Evolutionary conservation across 2,113 vertebrate species (phyloP).

Genomic region (Elephantulus edwardii): DNA sequence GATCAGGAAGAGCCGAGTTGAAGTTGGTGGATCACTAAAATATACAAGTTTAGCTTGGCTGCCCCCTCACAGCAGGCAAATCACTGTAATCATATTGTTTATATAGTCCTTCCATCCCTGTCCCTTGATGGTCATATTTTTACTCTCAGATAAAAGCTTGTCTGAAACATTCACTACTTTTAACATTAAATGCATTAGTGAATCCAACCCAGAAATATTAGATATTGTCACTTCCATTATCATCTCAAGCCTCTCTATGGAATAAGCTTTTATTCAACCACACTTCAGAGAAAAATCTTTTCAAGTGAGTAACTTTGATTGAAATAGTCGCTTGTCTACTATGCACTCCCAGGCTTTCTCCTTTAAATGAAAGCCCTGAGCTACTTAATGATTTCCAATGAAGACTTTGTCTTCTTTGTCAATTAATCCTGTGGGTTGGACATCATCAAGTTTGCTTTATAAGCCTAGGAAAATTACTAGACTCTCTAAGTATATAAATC

Average conservation of each 20-base stretch:
- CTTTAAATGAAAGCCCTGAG: constrained; percentile 46
- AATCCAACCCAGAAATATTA: constrained; percentile 27
- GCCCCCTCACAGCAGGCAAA: background rate
- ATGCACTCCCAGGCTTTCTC: constrained; percentile 2
- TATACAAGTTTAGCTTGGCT: background rate
- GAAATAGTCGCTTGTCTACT: constrained; percentile 34
- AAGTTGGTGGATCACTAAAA: background rate
- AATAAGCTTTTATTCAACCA: background rate
- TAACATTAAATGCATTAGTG: constrained; percentile 20
- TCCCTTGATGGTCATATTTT: background rate
- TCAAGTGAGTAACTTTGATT: background rate
- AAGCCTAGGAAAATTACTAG: constrained; percentile 51
- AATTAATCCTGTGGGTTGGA: constrained; percentile 52
- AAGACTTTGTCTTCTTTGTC: background rate
- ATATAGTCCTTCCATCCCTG: background rate
- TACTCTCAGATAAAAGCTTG: constrained; percentile 46
- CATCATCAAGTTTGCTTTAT: constrained; percentile 11
- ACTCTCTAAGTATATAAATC: constrained; percentile 58
- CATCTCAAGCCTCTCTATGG: constrained; percentile 10
- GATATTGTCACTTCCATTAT: background rate
- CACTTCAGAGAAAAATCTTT: constrained; percentile 50
- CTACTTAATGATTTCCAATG: constrained; percentile 63
- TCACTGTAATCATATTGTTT: background rate
- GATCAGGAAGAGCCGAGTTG: background rate
- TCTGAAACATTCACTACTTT: constrained; percentile 27